Evolutionary conservation across 2,888 invertebrate genomes (phyloP).

Genomic region (Polymixis lichenea): DNA sequence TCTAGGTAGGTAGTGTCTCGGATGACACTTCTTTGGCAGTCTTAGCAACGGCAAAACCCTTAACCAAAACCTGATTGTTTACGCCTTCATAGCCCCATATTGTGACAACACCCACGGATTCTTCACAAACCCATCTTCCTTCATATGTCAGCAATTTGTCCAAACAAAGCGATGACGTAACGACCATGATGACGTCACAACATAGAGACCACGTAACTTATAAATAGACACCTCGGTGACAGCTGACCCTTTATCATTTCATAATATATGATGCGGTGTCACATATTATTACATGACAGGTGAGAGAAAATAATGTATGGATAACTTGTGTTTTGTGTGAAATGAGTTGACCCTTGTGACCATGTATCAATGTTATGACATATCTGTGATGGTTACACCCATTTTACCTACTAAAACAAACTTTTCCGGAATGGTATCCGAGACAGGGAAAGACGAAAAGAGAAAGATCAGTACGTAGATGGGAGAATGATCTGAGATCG

Average conservation of each 20-base stretch:
- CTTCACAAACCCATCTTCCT: constrained; percentile 7
- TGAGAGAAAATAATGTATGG: constrained; percentile 44
- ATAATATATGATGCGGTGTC: constrained; percentile 29
- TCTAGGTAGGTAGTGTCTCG: no score
- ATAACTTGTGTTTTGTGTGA: constrained; percentile 12
- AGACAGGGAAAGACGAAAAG: no score
- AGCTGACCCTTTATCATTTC: constrained; percentile 47
- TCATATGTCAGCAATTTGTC: constrained; percentile 21
- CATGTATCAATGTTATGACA: neutral
- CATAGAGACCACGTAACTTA: constrained; percentile 26
- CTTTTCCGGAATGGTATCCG: neutral
- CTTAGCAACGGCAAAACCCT: no score
- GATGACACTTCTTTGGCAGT: neutral
- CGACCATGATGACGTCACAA: constrained; percentile 30
- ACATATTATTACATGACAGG: constrained; percentile 29
- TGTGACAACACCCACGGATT: neutral
- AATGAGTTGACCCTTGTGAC: constrained; percentile 17
- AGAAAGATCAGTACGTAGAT: no score
- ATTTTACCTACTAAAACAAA: neutral
- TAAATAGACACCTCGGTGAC: constrained; percentile 26
- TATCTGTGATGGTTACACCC: neutral
- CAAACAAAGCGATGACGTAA: constrained; percentile 44
- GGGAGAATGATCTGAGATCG: no score
- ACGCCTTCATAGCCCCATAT: neutral
- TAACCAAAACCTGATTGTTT: neutral